Base-by-base conservation (phyloP, 2,113 vertebrate genomes). In the Butastur rufipennis region DNA sequence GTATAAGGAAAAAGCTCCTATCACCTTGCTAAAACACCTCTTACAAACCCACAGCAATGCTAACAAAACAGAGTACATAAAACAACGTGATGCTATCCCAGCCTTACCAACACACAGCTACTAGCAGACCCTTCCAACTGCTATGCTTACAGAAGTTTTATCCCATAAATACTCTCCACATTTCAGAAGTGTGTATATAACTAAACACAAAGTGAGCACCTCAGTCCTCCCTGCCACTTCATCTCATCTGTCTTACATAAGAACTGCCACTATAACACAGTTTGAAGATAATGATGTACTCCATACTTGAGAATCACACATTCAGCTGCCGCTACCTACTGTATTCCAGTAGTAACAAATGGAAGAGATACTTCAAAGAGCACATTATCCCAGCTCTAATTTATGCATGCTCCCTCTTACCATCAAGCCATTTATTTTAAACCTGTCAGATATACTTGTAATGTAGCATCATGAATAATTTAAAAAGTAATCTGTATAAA, bases 361-460 rank as follows among this genome's bases (percentile, higher is more conserved):
- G 92, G 87, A 79, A 92, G 92, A 94, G 89, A 90, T 90, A 96
- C 95, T 95, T 97, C 93, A 95, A 95, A 93, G 89, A 96, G 81
- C 75, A 85, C 85, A 95, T 96, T 95, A 95, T 94, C 88, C 90
- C 79, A 90, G 93, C 86, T 92, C 70, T 96, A 97, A 97, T 96
- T 96, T 95, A 97, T 95, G 91, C 93, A 77, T 90, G 96, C 73
- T 97, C 94, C 79, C 87, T 94, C 96, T 97, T 80, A 93, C 91
- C 94, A 96, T 86, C 91, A 83, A 94, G 93, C 89, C 87, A 94
- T 95, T 94, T 94, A 93, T 97, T 97, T 95, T 95, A 96, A 94
- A 97, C 84, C 87, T 88, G 95, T 94, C 86, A 94, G 83, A 95
- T 92, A 95, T 55, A 88, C 94, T 95, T 95, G 94, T 90, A 96